Conservation (phyloP, 2,888 invertebrate genomes). For the Caenorhabditis afra region DNA sequence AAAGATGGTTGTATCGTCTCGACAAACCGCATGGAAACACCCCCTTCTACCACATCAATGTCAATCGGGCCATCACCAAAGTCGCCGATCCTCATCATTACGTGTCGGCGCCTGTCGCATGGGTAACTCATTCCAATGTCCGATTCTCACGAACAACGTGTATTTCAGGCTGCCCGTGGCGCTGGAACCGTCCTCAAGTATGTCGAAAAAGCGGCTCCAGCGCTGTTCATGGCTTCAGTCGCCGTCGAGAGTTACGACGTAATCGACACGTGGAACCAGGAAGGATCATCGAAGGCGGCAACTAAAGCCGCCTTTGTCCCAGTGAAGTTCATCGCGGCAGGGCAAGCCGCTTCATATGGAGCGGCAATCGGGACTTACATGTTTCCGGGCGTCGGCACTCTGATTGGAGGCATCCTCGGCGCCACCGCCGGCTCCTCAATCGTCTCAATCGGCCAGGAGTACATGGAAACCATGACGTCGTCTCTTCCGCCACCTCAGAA, state of each 20-base stretch:
- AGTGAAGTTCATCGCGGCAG: background rate
- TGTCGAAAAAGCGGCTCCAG: background rate
- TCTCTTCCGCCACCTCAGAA: no score
- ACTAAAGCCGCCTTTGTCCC: background rate
- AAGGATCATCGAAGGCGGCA: background rate
- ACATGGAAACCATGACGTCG: no score
- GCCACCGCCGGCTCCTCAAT: background rate
- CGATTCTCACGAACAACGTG: background rate
- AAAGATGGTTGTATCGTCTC: background rate
- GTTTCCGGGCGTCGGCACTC: constrained; percentile 1
- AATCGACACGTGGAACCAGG: background rate
- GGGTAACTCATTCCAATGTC: background rate
- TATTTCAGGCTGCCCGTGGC: background rate
- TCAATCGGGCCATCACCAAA: background rate
- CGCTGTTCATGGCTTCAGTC: background rate
- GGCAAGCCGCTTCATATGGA: background rate
- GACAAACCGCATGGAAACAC: background rate
- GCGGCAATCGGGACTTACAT: background rate
- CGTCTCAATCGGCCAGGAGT: no score
- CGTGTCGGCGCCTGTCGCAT: background rate
- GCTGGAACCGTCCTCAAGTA: background rate
- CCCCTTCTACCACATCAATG: background rate
- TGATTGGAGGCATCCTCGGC: background rate
- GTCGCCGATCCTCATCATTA: background rate
- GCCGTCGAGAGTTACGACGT: background rate